A percentile compares a stretch with the other conserved stretches of the same genome.
phyloP scores from a whole-genome alignment of 2,888 invertebrate genomes.

The Arctia plantaginis region DNA sequence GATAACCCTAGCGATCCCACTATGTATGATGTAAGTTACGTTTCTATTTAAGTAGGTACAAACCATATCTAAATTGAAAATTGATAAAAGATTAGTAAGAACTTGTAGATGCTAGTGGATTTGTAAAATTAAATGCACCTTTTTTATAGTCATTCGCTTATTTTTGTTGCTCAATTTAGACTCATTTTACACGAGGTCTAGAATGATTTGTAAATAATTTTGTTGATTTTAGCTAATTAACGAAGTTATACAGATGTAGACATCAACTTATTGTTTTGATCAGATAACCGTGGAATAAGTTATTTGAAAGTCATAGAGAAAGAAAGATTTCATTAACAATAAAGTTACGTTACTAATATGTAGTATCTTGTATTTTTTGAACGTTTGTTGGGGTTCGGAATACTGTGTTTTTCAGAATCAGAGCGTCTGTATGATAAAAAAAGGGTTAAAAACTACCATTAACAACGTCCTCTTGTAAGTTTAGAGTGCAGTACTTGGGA shows the following conservation, averaged over 20 bases:
- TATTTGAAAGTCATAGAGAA: no score
- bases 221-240: background rate
- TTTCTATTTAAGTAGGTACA: background rate
- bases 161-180: background rate
- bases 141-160: background rate
- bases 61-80: no score
- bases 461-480: background rate
- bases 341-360: background rate
- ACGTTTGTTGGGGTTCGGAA: background rate
- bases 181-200: no score
- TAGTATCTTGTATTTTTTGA: background rate
- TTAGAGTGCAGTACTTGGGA: background rate
- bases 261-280: background rate
- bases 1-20: slow-evolving; percentile 41
- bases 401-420: background rate
- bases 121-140: background rate
- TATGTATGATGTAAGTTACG: slow-evolving; percentile 57
- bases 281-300: background rate
- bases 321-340: background rate
- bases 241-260: background rate
- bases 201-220: background rate
- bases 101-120: no score
- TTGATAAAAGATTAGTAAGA: background rate
- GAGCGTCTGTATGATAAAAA: background rate
- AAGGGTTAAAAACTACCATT: background rate